These are phyloP conservation scores for Himalopsyche phryganea DNA, from an alignment of 1,140 invertebrate genomes.

Conservation along the genomic window DNA sequence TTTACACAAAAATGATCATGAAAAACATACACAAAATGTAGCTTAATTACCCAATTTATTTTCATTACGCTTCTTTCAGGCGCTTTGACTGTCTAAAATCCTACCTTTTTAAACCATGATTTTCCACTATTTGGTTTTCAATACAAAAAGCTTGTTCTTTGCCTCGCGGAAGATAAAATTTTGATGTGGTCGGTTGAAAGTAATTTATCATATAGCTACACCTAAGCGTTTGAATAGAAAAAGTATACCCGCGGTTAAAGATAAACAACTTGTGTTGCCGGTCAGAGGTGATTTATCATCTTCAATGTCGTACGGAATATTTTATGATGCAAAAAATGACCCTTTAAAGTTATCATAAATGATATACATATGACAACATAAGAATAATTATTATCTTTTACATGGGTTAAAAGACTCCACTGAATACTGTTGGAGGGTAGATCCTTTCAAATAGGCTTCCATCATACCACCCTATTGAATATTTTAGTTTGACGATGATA, in stretches of 20 bases:
- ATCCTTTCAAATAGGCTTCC: no score
- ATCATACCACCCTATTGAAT: no score
- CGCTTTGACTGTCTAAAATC: neutral
- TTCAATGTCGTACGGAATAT: constrained; percentile 20
- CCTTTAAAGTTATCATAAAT: neutral
- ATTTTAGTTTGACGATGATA: no score
- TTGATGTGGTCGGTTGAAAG: neutral
- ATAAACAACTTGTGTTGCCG: constrained; percentile 25
- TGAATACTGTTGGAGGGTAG: no score
- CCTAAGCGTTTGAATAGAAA: constrained; percentile 9
- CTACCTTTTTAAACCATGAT: neutral
- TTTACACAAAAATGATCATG: no score
- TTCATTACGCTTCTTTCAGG: neutral
- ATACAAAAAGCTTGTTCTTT: neutral
- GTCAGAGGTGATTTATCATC: constrained; percentile 28
- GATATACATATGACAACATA: no score
- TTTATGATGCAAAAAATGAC: neutral
- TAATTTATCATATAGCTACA: constrained; percentile 22
- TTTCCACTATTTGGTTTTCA: constrained; percentile 8
- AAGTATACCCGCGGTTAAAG: constrained; percentile 2
- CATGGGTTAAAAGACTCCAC: no score
- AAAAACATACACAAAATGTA: neutral
- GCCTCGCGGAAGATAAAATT: constrained; percentile 7
- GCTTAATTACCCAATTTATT: constrained; percentile 1
- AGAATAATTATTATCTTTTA: no score